Base-by-base conservation (phyloP, 2,888 invertebrate species). In the Exocentrus adspersus region DNA sequence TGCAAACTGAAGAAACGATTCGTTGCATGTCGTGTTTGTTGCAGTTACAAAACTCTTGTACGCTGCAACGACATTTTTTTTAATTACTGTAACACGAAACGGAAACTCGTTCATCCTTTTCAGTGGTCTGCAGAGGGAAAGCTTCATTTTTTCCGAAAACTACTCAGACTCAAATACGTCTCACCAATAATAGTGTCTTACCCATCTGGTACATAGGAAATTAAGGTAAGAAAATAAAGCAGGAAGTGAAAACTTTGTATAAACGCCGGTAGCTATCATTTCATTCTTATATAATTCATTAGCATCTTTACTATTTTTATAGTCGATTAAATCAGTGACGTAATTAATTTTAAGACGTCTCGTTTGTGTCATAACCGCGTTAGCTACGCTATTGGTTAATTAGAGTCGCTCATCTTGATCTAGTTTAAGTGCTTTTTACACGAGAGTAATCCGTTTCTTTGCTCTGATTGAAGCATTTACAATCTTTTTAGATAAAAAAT, bases 241-340 rank as follows among this genome's bases (percentile, higher is more conserved):
- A 48, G 48, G 48, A 48, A 48, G 48, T 28, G 28, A 16, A 28
- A 48, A 14, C 21, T n/a, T 45, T n/a, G 20, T 28, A 48, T 10
- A 14, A 48, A 24, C 6, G 14, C 17, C 28, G 17, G 16, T 21
- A n/a, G 16, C 14, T 48, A 16, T 28, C 2, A 24, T n/a, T 21
- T 5, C 3, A 24, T 24, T 12, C 10, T 1, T 5, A 14, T n/a
- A 7, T 28, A 12, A 28, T 20, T 28, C 9, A 12, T 7, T 14
- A 4, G 9, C 16, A 28, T 28, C 28, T 45, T 24, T 37, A 12
- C 2, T 6, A 5, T 3, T 28, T 46, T 24, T 21, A 16, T 28
- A 48, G 28, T 14, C 28, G 24, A 14, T 46, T 46, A 21, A 21
- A 2, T 12, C n/a, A 46, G 4, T 10, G 37, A 37, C 37, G 14